Conservation (phyloP, 1,140 invertebrate genomes). For the Magallana gigas region DNA sequence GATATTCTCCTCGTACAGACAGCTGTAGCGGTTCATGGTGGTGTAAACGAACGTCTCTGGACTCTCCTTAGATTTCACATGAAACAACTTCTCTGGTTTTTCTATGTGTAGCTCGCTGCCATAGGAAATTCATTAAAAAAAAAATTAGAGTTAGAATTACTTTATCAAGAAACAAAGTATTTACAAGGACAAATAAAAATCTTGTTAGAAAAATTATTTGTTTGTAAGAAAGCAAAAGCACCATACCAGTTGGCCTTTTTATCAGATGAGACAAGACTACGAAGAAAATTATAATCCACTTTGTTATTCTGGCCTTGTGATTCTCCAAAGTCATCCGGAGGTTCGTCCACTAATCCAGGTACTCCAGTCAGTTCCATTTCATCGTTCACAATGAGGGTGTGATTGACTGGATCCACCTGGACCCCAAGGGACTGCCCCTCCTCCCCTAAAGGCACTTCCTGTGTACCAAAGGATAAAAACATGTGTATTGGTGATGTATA, state of each 20-base stretch:
- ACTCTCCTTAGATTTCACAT: background rate
- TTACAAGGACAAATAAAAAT: no score
- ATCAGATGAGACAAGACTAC: conserved; percentile 1
- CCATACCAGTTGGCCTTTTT: background rate
- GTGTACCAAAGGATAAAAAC: background rate
- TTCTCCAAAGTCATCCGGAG: background rate
- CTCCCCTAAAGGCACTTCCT: background rate
- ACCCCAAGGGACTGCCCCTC: background rate
- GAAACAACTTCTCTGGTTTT: background rate
- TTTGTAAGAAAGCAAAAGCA: no score
- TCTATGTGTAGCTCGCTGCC: background rate
- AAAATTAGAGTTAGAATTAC: background rate
- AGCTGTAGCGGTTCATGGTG: background rate
- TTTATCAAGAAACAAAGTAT: no score
- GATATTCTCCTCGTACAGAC: background rate
- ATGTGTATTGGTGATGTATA: no score
- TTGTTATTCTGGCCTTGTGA: background rate
- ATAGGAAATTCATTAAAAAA: background rate
- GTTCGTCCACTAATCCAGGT: background rate
- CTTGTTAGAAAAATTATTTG: no score
- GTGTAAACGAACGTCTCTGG: background rate
- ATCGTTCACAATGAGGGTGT: background rate
- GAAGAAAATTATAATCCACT: conserved; percentile 13
- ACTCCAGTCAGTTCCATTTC: conserved; percentile 24
- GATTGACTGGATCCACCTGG: background rate